Evolutionary conservation across 1,140 invertebrate genomes (phyloP).

Genomic region (Ips typographus): DNA sequence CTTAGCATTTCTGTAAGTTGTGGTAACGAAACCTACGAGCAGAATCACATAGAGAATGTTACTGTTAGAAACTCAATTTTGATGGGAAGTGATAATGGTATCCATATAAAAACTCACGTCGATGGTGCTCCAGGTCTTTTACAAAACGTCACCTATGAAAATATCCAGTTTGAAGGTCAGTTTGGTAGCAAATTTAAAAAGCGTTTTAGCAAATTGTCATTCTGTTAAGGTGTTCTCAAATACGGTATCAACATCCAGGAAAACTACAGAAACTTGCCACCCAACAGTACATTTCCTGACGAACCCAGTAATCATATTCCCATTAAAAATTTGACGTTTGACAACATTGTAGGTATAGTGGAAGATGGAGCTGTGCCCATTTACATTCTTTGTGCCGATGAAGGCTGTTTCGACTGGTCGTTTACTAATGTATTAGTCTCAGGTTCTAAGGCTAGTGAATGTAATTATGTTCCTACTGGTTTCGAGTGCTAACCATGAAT

Average conservation of each 20-base stretch:
- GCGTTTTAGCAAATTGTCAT: not conserved
- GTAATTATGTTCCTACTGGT: not conserved
- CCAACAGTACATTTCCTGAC: not conserved
- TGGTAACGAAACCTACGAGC: constrained; percentile 6
- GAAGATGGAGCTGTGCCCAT: not conserved
- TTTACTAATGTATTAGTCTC: not conserved
- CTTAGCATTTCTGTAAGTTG: constrained; percentile 30
- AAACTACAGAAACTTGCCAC: constrained; percentile 8
- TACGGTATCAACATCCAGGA: constrained; percentile 19
- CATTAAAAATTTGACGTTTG: not conserved
- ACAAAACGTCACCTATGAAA: constrained; percentile 28
- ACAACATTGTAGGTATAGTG: constrained; percentile 3
- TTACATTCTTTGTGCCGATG: constrained; percentile 20
- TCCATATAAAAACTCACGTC: constrained; percentile 36
- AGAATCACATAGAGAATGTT: constrained; percentile 25
- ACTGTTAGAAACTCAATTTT: constrained; percentile 29
- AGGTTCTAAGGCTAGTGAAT: not conserved
- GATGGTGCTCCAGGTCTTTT: constrained; percentile 21
- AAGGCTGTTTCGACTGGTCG: constrained; percentile 11
- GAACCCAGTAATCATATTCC: constrained; percentile 4
- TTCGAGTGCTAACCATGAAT: not conserved
- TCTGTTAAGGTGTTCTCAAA: constrained; percentile 1
- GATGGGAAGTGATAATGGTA: constrained; percentile 22
- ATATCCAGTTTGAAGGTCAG: constrained; percentile 31
- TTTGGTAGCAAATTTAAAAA: not conserved